Base-by-base conservation (phyloP, 2,113 vertebrate species). In the Grammomys surdaster region DNA sequence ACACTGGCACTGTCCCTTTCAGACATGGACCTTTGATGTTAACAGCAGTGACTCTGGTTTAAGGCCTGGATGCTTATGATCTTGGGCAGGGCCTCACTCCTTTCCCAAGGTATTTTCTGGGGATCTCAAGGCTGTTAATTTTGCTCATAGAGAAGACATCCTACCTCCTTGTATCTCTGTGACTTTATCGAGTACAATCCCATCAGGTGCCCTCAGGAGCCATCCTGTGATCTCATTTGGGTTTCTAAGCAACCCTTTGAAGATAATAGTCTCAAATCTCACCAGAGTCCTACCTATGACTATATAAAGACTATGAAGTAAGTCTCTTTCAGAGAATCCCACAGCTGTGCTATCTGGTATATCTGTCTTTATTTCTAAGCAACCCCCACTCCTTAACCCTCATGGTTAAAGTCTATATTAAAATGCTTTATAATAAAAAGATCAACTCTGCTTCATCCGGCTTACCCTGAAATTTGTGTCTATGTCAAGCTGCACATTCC, bases 221-320 rank as follows among this genome's bases (percentile, higher is more conserved):
- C 60, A 67, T 67, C 43, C 63, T 48, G 3, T 36, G 84, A 51
- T 86, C 84, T 86, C 63, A 86, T 51, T 33, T 69, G 28, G 63
- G 84, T 86, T 86, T 86, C 84, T 86, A 69, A 69, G 43, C 84
- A 69, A 86, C 63, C 63, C 16, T 86, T 36, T 86, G 84, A 69
- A 86, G 63, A 69, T 48, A 48, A 69, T 13, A 86, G 43, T 67
- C 43, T 69, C 63, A 22, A 48, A 19, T 9, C 60, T 20, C 17
- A 69, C 63, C 43, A 48, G 48, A 86, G 63, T 67, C 28, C 43
- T 86, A 69, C 63, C 40, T 86, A 48, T 20, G 19, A 86, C 43
- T 48, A 48, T 33, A 48, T 63, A 86, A 86, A 86, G 84, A 69
- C 63, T 48, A 36, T 36, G 10, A 33, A 86, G 43, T 31, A 65